phyloP scores from a whole-genome alignment of 92 coral and sea anemone genomes.

The Nematostella vectensis region DNA sequence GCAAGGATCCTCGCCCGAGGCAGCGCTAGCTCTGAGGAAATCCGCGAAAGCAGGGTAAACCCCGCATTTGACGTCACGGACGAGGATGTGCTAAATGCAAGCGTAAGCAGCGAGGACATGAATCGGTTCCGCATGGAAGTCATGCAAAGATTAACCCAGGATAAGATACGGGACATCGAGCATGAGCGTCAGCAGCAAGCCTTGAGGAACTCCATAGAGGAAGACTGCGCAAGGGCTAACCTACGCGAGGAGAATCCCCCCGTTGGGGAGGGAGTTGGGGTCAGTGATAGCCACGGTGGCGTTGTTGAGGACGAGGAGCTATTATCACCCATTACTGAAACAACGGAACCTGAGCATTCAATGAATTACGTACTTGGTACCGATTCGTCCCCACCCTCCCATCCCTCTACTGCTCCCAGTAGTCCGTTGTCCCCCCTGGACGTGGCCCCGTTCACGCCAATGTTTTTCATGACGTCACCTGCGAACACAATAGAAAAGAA shows the following conservation, averaged over 20 bases:
- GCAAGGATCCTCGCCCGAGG: conserved; percentile 60
- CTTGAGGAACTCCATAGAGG: conserved; percentile 32
- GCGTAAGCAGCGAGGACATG: conserved; percentile 86
- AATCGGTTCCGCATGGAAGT: conserved; percentile 70
- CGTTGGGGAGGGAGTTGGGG: conserved; percentile 11
- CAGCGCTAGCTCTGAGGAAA: conserved; percentile 14
- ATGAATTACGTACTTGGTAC: neutral
- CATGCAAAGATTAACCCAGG: conserved; percentile 56
- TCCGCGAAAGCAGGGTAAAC: neutral
- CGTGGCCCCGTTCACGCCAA: conserved; percentile 70
- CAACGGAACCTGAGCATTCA: conserved; percentile 49
- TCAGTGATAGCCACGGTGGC: neutral
- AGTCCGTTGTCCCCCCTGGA: conserved; percentile 79
- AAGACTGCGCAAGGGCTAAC: neutral
- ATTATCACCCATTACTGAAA: conserved; percentile 69
- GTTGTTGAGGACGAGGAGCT: conserved; percentile 29
- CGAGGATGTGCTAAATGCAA: conserved; percentile 64
- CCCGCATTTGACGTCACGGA: neutral
- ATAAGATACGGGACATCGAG: conserved; percentile 39
- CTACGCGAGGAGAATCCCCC: neutral
- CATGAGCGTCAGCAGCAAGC: conserved; percentile 28
- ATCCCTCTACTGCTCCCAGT: conserved; percentile 75
- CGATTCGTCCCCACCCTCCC: conserved; percentile 46
- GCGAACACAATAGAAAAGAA: conserved; percentile 60
- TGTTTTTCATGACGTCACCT: conserved; percentile 77